phyloP scores from a whole-genome alignment of 2,797 vertebrate genomes.

The Lutjanus campechanus region DNA sequence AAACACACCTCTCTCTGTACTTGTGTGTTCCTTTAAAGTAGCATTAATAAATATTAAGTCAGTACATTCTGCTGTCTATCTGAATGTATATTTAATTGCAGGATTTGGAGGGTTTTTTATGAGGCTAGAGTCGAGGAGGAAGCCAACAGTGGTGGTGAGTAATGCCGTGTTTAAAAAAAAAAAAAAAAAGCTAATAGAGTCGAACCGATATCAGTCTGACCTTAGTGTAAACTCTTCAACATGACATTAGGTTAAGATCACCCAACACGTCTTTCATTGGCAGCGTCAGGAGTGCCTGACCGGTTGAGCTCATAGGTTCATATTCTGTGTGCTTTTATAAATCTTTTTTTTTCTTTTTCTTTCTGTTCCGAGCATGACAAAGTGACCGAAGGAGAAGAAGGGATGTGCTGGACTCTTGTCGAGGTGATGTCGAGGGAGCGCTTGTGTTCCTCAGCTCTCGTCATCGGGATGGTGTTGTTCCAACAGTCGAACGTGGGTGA shows the following conservation, averaged over 20 bases:
- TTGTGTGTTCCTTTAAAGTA: background rate
- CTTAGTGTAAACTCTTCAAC: slow-evolving; percentile 54
- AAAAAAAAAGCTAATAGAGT: background rate
- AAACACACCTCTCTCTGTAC: background rate
- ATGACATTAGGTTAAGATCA: slow-evolving; percentile 14
- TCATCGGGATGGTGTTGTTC: slow-evolving; percentile 94
- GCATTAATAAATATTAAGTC: slow-evolving; percentile 16
- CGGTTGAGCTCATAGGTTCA: slow-evolving; percentile 41
- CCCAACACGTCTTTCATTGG: slow-evolving; percentile 13
- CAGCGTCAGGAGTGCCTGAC: slow-evolving; percentile 4
- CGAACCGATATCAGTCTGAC: slow-evolving; percentile 56
- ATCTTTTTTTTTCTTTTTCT: slow-evolving; percentile 22
- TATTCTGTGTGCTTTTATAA: slow-evolving; percentile 54
- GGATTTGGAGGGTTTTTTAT: background rate
- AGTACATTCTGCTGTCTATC: slow-evolving; percentile 11
- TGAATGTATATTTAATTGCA: background rate
- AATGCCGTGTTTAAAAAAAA: background rate
- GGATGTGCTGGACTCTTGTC: slow-evolving; percentile 9
- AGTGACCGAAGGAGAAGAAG: slow-evolving; percentile 7
- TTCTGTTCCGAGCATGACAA: background rate
- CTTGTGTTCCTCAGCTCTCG: slow-evolving; percentile 72
- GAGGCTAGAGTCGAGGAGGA: slow-evolving; percentile 4
- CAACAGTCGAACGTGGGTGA: slow-evolving; percentile 97
- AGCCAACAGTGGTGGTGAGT: background rate
- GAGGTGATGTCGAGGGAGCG: slow-evolving; percentile 19